Percentiles rank a stretch among this genome's conserved stretches.
Evolutionary conservation across 2,113 vertebrate species (phyloP).

Genomic region (Thryonomys swinderianus): DNA sequence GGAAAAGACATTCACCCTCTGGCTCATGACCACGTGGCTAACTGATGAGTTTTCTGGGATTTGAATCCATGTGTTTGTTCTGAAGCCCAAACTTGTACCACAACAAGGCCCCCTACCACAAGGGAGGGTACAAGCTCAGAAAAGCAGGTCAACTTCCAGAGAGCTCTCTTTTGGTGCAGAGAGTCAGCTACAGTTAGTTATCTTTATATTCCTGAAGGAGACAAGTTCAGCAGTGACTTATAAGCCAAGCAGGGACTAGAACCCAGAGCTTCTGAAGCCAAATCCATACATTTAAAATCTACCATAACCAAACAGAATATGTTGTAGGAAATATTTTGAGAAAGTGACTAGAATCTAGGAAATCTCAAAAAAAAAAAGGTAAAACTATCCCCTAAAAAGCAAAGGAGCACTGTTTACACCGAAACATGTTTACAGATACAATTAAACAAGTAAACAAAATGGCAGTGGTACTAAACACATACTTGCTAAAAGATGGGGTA

Average conservation of each 20-base stretch:
- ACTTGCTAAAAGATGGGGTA: slow-evolving; percentile 14
- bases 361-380: slow-evolving; percentile 78
- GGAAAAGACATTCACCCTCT: slow-evolving; percentile 5
- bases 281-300: slow-evolving; percentile 55
- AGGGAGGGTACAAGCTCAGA: not conserved
- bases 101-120: not conserved
- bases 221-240: not conserved
- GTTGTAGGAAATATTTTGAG: slow-evolving; percentile 70
- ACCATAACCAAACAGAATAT: slow-evolving; percentile 69
- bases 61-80: not conserved
- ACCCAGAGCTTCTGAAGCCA: slow-evolving; percentile 25
- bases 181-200: not conserved
- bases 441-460: slow-evolving; percentile 64
- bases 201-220: not conserved
- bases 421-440: slow-evolving; percentile 61
- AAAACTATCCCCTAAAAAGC: slow-evolving; percentile 68
- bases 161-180: not conserved
- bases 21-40: not conserved
- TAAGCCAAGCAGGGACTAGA: not conserved
- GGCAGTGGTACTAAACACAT: slow-evolving; percentile 50
- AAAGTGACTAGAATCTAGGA: slow-evolving; percentile 7
- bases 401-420: slow-evolving; percentile 61
- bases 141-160: slow-evolving; percentile 5
- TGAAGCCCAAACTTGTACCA: not conserved
- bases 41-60: not conserved